phyloP scores from a whole-genome alignment of 1,140 invertebrate genomes.

The Popillia japonica region DNA sequence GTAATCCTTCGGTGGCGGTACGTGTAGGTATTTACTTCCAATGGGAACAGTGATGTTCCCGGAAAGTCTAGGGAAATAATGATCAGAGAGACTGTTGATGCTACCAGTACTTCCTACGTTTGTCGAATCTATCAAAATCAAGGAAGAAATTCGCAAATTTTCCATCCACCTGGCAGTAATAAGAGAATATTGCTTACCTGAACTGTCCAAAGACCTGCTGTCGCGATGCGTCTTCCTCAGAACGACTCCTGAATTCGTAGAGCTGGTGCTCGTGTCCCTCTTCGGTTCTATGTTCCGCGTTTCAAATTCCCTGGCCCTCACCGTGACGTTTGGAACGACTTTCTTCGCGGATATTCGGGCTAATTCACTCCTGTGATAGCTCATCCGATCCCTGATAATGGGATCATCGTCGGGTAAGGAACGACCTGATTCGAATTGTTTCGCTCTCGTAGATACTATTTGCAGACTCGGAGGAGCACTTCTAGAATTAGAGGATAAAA shows the following conservation, averaged over 20 bases:
- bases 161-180: not conserved
- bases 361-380: constrained; percentile 76
- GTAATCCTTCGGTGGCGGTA: constrained; percentile 73
- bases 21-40: constrained; percentile 79
- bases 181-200: constrained; percentile 52
- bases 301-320: constrained; percentile 79
- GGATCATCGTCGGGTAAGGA: constrained; percentile 66
- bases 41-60: constrained; percentile 79
- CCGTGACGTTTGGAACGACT: constrained; percentile 77
- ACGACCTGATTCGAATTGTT: constrained; percentile 74
- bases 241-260: constrained; percentile 43
- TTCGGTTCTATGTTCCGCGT: constrained; percentile 61
- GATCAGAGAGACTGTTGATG: constrained; percentile 53
- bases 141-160: not conserved
- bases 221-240: constrained; percentile 57
- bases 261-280: constrained; percentile 47
- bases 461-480: constrained; percentile 65
- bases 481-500: constrained; percentile 58
- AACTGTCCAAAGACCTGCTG: constrained; percentile 61
- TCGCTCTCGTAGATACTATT: constrained; percentile 74
- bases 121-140: constrained; percentile 27
- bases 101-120: constrained; percentile 49
- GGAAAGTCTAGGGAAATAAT: constrained; percentile 62
- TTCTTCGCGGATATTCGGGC: constrained; percentile 73
- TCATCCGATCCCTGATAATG: constrained; percentile 68